Evolutionary conservation across 2,888 invertebrate species (phyloP), one percentile per base, ranked within the genome.

Genomic region (Apodemia mormo): DNA sequence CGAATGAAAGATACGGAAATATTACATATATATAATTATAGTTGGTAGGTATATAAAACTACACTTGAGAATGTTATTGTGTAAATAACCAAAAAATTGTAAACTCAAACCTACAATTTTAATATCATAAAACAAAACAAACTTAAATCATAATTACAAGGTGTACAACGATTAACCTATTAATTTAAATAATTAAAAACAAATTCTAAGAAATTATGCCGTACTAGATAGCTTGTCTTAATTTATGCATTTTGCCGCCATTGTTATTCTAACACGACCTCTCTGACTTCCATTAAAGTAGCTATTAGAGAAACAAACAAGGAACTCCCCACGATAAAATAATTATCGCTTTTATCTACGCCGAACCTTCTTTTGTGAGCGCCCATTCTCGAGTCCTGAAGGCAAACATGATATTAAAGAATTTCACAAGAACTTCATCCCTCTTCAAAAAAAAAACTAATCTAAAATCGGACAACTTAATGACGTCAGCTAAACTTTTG

Each of bases 241-340:
- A 91, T 89, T 88, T 90, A 90, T 89, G 83, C 86, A 81, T 85
- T 85, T 82, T 83, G 82, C 81, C 77, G 80, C 79, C 81, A 82
- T 85, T 85, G 85, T 85, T 82, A 83, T 85, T 83, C 81, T 78
- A 79, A 79, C 78, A 81, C 84, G 78, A 81, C 81, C 82, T 82
- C 45, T 45, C 83, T 80, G 81, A 83, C 85, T 85, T 86, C 88
- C 86, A 91, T 90, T 90, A 91, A 88, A 90, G 87, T 86, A 84
- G 87, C 91, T 89, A 92, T 93, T 92, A 92, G 86, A 91, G 87
- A 92, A 93, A 92, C 93, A 92, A 93, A 92, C 91, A 92, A 90
- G 90, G 81, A 86, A 86, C 89, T 86, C 85, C 85, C 82, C 79
- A 83, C 88, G 86, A 90, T 92, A 90, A 90, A 92, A 92, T 91